Evolutionary conservation across 2,797 vertebrate genomes (phyloP).

Genomic region (Poliocrania exsul): DNA sequence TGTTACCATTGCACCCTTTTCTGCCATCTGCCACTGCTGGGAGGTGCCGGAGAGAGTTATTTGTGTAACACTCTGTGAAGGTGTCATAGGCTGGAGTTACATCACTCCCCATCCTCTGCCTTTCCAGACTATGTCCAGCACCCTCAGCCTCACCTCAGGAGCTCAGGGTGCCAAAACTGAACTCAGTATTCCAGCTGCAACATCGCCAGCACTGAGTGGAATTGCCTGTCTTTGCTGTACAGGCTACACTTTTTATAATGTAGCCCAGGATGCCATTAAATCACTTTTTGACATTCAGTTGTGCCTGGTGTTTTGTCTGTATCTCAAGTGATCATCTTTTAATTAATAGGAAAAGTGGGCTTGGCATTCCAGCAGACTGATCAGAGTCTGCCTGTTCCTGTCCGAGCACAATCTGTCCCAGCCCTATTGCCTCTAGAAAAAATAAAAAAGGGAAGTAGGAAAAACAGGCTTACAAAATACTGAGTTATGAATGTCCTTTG

Average conservation of each 20-base stretch:
- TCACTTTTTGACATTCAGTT: background rate
- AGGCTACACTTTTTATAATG: accelerated
- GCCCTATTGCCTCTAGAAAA: background rate
- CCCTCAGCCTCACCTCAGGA: background rate
- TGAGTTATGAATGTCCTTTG: background rate
- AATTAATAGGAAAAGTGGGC: background rate
- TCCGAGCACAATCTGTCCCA: background rate
- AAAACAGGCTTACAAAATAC: background rate
- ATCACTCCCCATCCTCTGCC: background rate
- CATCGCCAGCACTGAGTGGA: background rate
- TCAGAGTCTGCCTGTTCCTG: background rate
- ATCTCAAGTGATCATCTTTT: background rate
- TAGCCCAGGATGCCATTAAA: background rate
- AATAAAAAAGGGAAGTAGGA: background rate
- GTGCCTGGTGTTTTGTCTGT: background rate
- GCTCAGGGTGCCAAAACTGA: background rate
- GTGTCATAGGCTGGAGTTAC: background rate
- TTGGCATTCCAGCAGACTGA: background rate
- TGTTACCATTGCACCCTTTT: background rate
- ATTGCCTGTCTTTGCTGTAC: background rate
- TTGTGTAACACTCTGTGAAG: background rate
- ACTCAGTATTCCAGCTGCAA: background rate
- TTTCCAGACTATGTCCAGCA: background rate
- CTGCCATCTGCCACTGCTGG: background rate
- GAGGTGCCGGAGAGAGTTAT: background rate